Evolutionary conservation across 2,888 invertebrate genomes (phyloP).

Genomic region (Lasioglossum zephyrum): DNA sequence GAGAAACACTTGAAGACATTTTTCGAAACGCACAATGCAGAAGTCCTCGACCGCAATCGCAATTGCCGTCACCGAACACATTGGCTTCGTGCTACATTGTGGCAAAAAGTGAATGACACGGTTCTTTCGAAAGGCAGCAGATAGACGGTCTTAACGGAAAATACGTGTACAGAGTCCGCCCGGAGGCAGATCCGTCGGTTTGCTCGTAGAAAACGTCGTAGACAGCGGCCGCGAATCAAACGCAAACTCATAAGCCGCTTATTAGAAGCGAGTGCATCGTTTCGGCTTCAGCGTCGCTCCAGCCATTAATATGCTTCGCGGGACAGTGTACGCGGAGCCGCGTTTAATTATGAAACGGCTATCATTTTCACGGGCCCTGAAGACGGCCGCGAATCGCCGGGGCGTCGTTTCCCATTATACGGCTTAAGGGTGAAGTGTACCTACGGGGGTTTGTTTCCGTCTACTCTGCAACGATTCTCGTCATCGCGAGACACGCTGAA

Average conservation of each 20-base stretch:
- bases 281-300: slow-evolving; percentile 5
- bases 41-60: not conserved
- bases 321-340: slow-evolving; percentile 26
- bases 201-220: not conserved
- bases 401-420: slow-evolving; percentile 69
- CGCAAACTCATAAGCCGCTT: slow-evolving; percentile 46
- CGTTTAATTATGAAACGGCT: slow-evolving; percentile 63
- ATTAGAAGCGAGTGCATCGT: slow-evolving; percentile 38
- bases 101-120: not conserved
- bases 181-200: not conserved
- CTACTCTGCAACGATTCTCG: slow-evolving; percentile 45
- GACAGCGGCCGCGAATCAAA: slow-evolving; percentile 28
- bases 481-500: slow-evolving; percentile 28
- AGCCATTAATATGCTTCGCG: slow-evolving; percentile 52
- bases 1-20: not conserved
- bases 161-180: not conserved
- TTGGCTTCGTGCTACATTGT: not conserved
- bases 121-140: not conserved
- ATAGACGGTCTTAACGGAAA: not conserved
- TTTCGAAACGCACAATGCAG: not conserved
- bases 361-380: slow-evolving; percentile 55
- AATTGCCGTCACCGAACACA: not conserved
- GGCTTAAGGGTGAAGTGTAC: slow-evolving; percentile 60
- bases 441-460: slow-evolving; percentile 66
- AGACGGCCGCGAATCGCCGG: slow-evolving; percentile 61